Percentiles rank a stretch among this genome's conserved stretches.
phyloP scores from a whole-genome alignment of 2,113 vertebrate species.

The Thermophis baileyi region DNA sequence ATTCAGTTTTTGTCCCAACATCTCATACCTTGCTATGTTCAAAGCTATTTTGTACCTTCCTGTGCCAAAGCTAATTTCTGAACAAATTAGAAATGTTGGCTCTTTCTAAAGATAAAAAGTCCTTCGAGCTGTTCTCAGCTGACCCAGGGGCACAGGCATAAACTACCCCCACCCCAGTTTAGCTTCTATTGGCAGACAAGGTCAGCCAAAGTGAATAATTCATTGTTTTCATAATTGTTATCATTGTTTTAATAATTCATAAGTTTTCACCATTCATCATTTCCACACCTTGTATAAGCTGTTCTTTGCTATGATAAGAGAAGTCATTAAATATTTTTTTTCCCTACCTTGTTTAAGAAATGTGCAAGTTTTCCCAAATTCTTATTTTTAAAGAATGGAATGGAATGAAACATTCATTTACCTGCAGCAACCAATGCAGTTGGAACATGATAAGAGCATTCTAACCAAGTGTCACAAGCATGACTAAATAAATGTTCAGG shows the following conservation, averaged over 20 bases:
- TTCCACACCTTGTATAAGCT: background rate
- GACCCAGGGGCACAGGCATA: background rate
- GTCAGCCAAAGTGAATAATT: background rate
- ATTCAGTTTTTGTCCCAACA: background rate
- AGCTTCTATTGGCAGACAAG: background rate
- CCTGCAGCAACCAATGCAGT: background rate
- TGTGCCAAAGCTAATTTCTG: background rate
- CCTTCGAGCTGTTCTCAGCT: background rate
- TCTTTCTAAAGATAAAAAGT: background rate
- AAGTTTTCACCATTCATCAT: background rate
- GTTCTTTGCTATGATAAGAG: background rate
- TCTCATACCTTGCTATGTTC: background rate
- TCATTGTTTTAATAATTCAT: background rate
- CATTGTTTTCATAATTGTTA: background rate
- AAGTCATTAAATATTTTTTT: background rate
- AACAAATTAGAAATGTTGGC: background rate
- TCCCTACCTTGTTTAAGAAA: background rate
- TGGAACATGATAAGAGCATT: background rate
- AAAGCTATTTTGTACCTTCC: background rate
- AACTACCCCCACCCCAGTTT: background rate
- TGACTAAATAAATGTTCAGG: background rate
- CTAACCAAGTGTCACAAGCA: background rate
- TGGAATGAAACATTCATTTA: background rate
- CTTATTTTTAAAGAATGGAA: background rate
- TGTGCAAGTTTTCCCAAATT: background rate